Evolutionary conservation across 2,888 invertebrate genomes (phyloP), one percentile per base, ranked within the genome.

Genomic region (Cryptus viduatorius): DNA sequence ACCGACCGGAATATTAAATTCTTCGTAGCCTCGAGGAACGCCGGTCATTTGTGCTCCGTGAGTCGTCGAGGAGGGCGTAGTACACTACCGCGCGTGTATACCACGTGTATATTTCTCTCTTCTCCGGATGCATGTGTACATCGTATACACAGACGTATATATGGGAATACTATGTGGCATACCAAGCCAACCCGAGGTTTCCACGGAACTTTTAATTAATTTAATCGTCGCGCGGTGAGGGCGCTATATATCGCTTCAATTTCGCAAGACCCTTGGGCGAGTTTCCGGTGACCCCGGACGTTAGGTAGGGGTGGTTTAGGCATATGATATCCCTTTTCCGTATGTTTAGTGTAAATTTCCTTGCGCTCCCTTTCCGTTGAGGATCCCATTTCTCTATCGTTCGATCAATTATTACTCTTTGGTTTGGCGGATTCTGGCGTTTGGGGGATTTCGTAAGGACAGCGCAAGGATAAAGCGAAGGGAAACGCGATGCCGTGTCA

Each of bases 181-280:
- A 7, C n/a, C 31, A 53, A 69, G 64, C 81, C 71, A 65, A 64
- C 37, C 42, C 31, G 71, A 67, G 53, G 56, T 82, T 68, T 67
- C 75, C 71, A 69, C 59, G 71, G 19, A 82, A 82, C 72, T 82
- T 82, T 78, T 78, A 78, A 82, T 82, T 68, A 82, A 82, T 82
- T 82, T 77, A 78, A 82, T 78, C 67, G 50, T 59, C 65, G 61
- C 53, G 44, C 42, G n/a, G 12, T 19, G 10, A 56, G 8, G 14
- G 56, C 29, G 19, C 29, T 44, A 31, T 72, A 76, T 64, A 76
- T 76, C 42, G 76, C 24, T 29, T 71, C 44, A 81, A 76, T 81
- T 81, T 76, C 42, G 61, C 37, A 31, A 69, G 64, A 64, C 69
- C 81, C 81, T 67, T 53, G 69, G 67, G 67, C 64, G 29, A 59